phyloP scores from a whole-genome alignment of 2,888 invertebrate genomes.

The Nowickia ferox region DNA sequence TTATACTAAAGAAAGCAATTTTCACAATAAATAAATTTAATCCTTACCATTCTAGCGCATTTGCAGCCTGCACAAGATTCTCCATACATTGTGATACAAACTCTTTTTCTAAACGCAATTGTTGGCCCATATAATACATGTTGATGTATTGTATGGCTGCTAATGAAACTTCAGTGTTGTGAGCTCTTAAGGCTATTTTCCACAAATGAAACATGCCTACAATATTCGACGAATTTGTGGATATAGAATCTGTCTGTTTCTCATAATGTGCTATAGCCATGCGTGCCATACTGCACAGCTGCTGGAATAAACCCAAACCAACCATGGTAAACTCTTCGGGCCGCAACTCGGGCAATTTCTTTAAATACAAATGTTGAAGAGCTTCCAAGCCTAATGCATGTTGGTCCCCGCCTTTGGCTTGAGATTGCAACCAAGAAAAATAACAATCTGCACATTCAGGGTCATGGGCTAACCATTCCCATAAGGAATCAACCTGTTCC shows the following conservation, averaged over 20 bases:
- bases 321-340: slow-evolving; percentile 96
- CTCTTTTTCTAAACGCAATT: slow-evolving; percentile 94
- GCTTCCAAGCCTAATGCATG: slow-evolving; percentile 95
- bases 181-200: slow-evolving; percentile 95
- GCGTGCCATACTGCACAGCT: slow-evolving; percentile 93
- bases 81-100: slow-evolving; percentile 97
- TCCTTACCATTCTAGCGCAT: slow-evolving; percentile 85
- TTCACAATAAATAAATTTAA: not conserved
- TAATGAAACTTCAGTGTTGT: slow-evolving; percentile 96
- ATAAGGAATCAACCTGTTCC: slow-evolving; percentile 95
- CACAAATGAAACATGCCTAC: slow-evolving; percentile 97
- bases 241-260: slow-evolving; percentile 81
- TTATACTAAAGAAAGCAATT: not conserved
- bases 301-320: slow-evolving; percentile 94
- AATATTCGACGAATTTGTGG: slow-evolving; percentile 84
- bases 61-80: slow-evolving; percentile 92
- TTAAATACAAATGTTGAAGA: slow-evolving; percentile 92
- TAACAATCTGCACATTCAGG: slow-evolving; percentile 94
- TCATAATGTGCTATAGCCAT: slow-evolving; percentile 90
- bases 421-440: slow-evolving; percentile 96
- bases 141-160: slow-evolving; percentile 97
- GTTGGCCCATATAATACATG: slow-evolving; percentile 96
- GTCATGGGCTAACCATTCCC: slow-evolving; percentile 95
- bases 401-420: slow-evolving; percentile 95
- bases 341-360: slow-evolving; percentile 93